Evolutionary conservation across 2,797 vertebrate species (phyloP).

Genomic region (Chelon auratus): DNA sequence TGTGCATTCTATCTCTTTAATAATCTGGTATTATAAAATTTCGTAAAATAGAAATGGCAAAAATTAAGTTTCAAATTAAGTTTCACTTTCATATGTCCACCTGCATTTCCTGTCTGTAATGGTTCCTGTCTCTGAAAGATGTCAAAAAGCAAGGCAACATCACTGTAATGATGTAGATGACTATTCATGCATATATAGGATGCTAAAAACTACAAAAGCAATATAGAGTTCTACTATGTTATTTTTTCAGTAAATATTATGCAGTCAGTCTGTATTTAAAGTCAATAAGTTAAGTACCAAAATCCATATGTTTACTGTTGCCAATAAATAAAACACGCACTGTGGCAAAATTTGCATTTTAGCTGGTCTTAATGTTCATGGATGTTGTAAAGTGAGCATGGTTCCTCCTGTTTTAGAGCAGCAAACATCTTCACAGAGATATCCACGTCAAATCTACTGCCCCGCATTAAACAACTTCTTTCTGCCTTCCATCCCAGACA

Average conservation of each 20-base stretch:
- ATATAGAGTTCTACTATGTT: constrained; percentile 11
- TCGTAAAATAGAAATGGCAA: neutral
- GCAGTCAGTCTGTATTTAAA: constrained; percentile 24
- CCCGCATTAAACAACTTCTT: constrained; percentile 83
- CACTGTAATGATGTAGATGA: constrained; percentile 7
- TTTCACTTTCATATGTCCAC: neutral
- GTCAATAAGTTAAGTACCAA: too few species aligned
- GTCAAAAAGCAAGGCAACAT: constrained; percentile 3
- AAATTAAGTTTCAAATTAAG: neutral
- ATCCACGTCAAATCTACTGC: constrained; percentile 48
- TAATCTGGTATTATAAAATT: neutral
- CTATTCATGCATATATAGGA: constrained; percentile 17
- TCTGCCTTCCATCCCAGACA: constrained; percentile 85
- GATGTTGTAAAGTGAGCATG: constrained; percentile 19
- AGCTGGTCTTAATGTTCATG: constrained; percentile 13
- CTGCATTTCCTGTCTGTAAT: constrained; percentile 10
- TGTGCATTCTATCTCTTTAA: constrained; percentile 24
- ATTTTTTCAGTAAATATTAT: constrained; percentile 35
- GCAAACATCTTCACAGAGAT: constrained; percentile 13
- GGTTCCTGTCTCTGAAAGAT: constrained; percentile 6
- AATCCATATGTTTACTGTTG: constrained; percentile 1
- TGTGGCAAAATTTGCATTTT: constrained; percentile 4
- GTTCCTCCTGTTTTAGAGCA: constrained; percentile 26
- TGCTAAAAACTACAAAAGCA: constrained; percentile 30
- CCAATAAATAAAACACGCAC: constrained; percentile 27